Base-by-base conservation (phyloP, 2,888 invertebrate species). In the Lochmaea crataegi region DNA sequence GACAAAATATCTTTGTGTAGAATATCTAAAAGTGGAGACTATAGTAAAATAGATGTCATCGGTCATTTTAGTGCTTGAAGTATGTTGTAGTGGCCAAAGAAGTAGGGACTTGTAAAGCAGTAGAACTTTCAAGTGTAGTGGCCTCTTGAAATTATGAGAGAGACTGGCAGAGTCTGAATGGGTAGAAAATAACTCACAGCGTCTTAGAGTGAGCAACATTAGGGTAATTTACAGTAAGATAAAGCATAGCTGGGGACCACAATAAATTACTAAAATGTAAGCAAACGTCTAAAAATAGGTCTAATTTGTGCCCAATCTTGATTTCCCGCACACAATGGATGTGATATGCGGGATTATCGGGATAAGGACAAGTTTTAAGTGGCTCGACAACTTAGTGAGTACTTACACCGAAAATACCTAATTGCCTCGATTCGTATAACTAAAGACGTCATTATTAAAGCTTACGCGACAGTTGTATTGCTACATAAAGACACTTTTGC, bases 281-380 rank as follows among this genome's bases (percentile, higher is more conserved):
- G 77, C 75, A 81, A 79, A 77, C 76, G 80, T 79, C 79, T 79
- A 80, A 82, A 81, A 82, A 81, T 78, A 80, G 76, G 75, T 76
- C 75, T 71, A 79, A 80, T 81, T 79, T 80, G 80, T 76, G 73
- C 77, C 75, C 77, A 78, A 83, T 83, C 82, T 78, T 78, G 79
- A 81, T 79, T 79, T 79, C 78, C 78, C 76, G 61, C 75, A 72
- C 77, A 79, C 79, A 80, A 80, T 81, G 80, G 79, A 79, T 74
- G 80, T 79, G 79, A 80, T 81, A 79, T 79, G 77, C 73, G 72
- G 82, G 82, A 82, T 82, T 83, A 83, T 76, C 78, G 76, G 76
- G 83, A 82, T 82, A 82, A 82, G 80, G 78, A 73, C 76, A 73
- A 78, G 69, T 75, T 75, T 70, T 75, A 78, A 78, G 79, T 78